Evolutionary conservation across 2,113 vertebrate genomes (phyloP), one percentile per base, ranked within the genome.

Genomic region (Takifugu bimaculatus): DNA sequence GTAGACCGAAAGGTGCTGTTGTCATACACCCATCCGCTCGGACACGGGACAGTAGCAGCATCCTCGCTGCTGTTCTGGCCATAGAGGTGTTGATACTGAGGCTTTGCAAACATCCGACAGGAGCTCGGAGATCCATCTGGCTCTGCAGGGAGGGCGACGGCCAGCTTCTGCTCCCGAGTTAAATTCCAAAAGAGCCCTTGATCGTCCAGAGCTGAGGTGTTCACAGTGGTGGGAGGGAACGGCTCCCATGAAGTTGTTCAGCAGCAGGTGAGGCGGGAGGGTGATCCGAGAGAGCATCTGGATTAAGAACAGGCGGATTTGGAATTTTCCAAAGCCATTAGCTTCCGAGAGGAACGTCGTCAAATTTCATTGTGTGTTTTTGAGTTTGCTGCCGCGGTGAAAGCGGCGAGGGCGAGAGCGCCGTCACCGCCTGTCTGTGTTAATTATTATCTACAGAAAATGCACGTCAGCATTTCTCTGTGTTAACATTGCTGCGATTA

Each of bases 11-110:
- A 48, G 11, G 89, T 91, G 0, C 91, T 93, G 72, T 66, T 86
- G 82, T 96, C 91, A 15, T 93, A 98, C 61, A 91, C 87, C 94
- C 94, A 97, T 82, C 94, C 94, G 0, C 91, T 87, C 57, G 87
- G 89, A 86, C 95, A 97, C 20, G 57, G 68, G 50, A 91, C 84
- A 35, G 72, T 63, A 28, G 62, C 13, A 13, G 56, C 10, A 1
- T 80, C 81, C 39, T 80, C 32, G 12, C 74, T 75, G 26, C 75
- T 61, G 13, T 93, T 93, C 2, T 65, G 83, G 63, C 88, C 93
- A 35, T 55, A 65, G 74, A 93, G 77, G 50, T 90, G 68, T 26
- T 90, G 88, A 32, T 91, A 88, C 27, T 91, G 91, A 1, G 91
- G 91, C 28, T 88, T 59, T 0, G 73, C 70, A 75, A 93, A 97